Evolutionary conservation across 2,113 vertebrate species (phyloP), one percentile per base, ranked within the genome.

Genomic region (Mohoua ochrocephala): DNA sequence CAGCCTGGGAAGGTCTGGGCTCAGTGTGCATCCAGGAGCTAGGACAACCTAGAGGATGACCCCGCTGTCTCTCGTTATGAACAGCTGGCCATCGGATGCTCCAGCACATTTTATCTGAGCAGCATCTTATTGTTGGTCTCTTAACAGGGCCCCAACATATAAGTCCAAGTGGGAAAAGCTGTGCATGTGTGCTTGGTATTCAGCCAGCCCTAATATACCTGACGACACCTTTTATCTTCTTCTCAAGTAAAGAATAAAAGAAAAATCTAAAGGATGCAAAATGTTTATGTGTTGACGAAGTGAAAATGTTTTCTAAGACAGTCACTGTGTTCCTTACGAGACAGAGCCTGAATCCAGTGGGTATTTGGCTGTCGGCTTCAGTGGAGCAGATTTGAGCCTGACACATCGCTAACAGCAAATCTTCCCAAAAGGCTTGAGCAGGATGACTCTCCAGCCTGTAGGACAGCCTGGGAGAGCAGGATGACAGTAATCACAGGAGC

Each of bases 11-110:
- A 15, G 13, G 7, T 39, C 53, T 76, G 37, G 35, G 47, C 37
- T 74, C 4, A 1, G 3, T 27, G 7, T 28, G 69, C 45, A 71
- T 9, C 26, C 1, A 0, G 22, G 23, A 79, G 33, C 33, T n/a
- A 24, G 20, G 41, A 49, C 33, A 37, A 79, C 30, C 8, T 26
- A 31, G n/a, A 53, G 31, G 12, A 41, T 10, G 33, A 22, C 27
- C 33, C 30, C 1, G 0, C 7, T n/a, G 22, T 15, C 27, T 56
- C 54, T n/a, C 13, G 61, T 52, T 89, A 57, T 11, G 3, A 85
- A 41, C 47, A 69, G 19, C 2, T 15, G 7, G 41, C 1, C 2
- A 49, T 93, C 44, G 76, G 53, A 41, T 57, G 37, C 31, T 61
- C 31, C 82, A 73, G 59, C n/a, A 35, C 13, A 8, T 83, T 93